Evolutionary conservation across 2,797 vertebrate species (phyloP).

Genomic region (Malacoctenus gilli): DNA sequence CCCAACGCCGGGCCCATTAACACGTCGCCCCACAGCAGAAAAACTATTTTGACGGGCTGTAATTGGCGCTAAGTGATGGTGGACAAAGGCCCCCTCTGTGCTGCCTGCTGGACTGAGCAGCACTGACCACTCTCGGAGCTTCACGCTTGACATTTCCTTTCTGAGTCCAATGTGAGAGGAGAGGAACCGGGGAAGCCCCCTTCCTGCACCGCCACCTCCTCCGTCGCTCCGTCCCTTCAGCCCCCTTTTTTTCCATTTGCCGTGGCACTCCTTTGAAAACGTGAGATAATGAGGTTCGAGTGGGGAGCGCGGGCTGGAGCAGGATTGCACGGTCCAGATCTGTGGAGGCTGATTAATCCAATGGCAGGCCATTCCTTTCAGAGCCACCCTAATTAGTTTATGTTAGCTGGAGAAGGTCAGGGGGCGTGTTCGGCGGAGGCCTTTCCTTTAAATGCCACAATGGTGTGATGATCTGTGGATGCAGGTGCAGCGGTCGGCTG

Average conservation of each 20-base stretch:
- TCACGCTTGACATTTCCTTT: conserved; percentile 82
- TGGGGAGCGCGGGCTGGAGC: conserved; percentile 70
- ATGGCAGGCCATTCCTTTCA: conserved; percentile 82
- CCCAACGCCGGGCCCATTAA: conserved; percentile 93
- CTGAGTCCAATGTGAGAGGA: conserved; percentile 76
- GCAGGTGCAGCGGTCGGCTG: conserved; percentile 85
- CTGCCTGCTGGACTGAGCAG: conserved; percentile 71
- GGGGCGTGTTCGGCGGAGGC: conserved; percentile 86
- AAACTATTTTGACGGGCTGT: conserved; percentile 95
- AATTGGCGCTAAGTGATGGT: conserved; percentile 94
- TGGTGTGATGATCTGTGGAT: conserved; percentile 92
- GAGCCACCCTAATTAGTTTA: conserved; percentile 95
- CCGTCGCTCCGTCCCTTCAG: conserved; percentile 62
- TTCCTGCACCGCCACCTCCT: conserved; percentile 72
- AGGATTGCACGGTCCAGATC: conserved; percentile 78
- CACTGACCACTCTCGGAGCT: conserved; percentile 77
- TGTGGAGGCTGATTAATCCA: conserved; percentile 82
- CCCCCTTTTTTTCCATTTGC: conserved; percentile 63
- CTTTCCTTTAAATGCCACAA: conserved; percentile 92
- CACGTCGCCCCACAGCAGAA: conserved; percentile 90
- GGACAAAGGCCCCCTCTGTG: conserved; percentile 90
- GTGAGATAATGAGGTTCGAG: conserved; percentile 86
- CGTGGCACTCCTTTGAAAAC: conserved; percentile 74
- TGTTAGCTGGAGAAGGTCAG: conserved; percentile 95
- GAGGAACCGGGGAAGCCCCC: conserved; percentile 72